Conservation (phyloP, 2,113 vertebrate genomes). For the Scalopus aquaticus region DNA sequence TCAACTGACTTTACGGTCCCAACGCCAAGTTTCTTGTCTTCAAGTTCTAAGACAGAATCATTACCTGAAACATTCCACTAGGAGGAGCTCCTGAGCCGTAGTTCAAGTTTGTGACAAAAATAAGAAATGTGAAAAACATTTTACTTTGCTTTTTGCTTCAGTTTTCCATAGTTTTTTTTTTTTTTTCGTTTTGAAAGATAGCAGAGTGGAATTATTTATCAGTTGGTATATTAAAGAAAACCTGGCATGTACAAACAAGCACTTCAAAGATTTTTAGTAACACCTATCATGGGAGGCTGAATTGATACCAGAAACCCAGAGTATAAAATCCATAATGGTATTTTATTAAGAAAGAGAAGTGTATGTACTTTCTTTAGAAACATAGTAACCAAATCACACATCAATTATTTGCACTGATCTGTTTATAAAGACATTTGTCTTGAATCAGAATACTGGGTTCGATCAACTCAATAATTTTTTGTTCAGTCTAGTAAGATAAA, state of each 20-base stretch:
- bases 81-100: slow-evolving; percentile 81
- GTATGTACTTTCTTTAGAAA: slow-evolving; percentile 1
- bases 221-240: slow-evolving; percentile 67
- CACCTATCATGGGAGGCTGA: slow-evolving; percentile 53
- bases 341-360: slow-evolving; percentile 53
- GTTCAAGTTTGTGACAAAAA: not conserved
- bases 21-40: not conserved
- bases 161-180: slow-evolving; percentile 25
- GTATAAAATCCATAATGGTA: not conserved
- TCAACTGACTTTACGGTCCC: not conserved
- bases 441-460: slow-evolving; percentile 5
- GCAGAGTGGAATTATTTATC: slow-evolving; percentile 65
- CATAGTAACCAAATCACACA: not conserved
- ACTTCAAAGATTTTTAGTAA: slow-evolving; percentile 66
- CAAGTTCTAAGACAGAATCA: not conserved
- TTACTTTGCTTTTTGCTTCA: slow-evolving; percentile 56
- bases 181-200: slow-evolving; percentile 52
- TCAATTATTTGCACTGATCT: slow-evolving; percentile 37
- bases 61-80: slow-evolving; percentile 71
- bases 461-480: not conserved
- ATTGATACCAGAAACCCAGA: slow-evolving; percentile 30
- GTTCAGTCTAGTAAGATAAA: not conserved
- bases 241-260: slow-evolving; percentile 70
- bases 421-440: slow-evolving; percentile 30
- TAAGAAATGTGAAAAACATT: slow-evolving; percentile 24